A percentile compares a stretch with the other conserved stretches of the same genome.
Evolutionary conservation across 2,113 vertebrate species (phyloP).

Genomic region (Heliornis fulica): DNA sequence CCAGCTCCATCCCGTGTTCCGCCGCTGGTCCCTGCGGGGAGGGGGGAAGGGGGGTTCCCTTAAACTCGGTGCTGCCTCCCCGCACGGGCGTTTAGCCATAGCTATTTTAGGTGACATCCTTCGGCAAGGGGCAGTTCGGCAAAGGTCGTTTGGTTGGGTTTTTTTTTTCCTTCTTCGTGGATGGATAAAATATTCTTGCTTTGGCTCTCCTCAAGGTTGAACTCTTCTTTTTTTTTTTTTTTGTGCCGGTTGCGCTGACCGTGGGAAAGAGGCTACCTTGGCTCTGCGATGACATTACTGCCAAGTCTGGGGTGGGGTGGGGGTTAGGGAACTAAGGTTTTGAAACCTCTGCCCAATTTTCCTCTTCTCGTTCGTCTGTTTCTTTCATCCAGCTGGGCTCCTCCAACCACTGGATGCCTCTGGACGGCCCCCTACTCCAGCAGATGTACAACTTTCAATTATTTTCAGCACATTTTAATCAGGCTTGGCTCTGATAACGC

Average conservation of each 20-base stretch:
- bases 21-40: neutral
- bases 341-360: slow-evolving; percentile 28
- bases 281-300: slow-evolving; percentile 29
- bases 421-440: neutral
- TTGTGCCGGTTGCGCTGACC: neutral
- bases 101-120: neutral
- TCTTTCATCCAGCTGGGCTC: slow-evolving; percentile 28
- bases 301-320: slow-evolving; percentile 45
- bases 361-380: neutral
- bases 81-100: neutral
- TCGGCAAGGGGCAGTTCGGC: neutral
- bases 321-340: slow-evolving; percentile 20
- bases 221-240: neutral
- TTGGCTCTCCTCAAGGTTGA: slow-evolving; percentile 67
- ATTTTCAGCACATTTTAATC: slow-evolving; percentile 74
- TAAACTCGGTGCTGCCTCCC: neutral
- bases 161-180: neutral
- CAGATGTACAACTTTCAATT: slow-evolving; percentile 65
- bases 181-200: neutral
- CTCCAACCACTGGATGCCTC: slow-evolving; percentile 47
- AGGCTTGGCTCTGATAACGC: slow-evolving; percentile 62
- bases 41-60: neutral
- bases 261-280: slow-evolving; percentile 81
- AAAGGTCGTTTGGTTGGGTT: neutral
- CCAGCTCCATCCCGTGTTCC: neutral